Evolutionary conservation across 2,113 vertebrate species (phyloP).

Genomic region (Peromyscus leucopus): DNA sequence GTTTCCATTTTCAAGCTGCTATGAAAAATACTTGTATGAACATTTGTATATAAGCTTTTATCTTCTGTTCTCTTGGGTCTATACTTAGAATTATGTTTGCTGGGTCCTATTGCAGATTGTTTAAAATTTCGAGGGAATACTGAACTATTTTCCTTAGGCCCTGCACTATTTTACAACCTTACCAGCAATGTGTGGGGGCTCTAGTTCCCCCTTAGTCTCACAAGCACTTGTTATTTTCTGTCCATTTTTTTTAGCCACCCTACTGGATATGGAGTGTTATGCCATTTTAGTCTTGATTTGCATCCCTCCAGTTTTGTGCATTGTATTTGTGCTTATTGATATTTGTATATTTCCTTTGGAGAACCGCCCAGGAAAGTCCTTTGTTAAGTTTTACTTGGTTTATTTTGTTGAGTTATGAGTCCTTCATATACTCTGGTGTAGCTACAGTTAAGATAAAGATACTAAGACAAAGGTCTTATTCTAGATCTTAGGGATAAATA

Average conservation of each 20-base stretch:
- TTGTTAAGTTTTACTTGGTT: not conserved
- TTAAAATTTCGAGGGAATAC: not conserved
- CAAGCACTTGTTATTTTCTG: not conserved
- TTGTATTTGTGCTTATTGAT: not conserved
- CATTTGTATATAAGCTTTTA: not conserved
- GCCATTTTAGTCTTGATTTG: not conserved
- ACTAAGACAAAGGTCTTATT: not conserved
- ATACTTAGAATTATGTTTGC: not conserved
- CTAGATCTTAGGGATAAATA: not conserved
- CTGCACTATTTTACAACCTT: not conserved
- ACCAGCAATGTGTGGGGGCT: not conserved
- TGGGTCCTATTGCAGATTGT: not conserved
- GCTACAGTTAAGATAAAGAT: not conserved
- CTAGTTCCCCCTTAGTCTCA: not conserved
- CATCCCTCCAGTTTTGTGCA: not conserved
- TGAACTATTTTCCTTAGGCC: not conserved
- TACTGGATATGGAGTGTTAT: not conserved
- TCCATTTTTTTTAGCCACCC: not conserved
- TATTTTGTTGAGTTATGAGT: not conserved
- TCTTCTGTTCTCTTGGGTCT: not conserved
- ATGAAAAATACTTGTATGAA: not conserved
- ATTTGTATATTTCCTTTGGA: not conserved
- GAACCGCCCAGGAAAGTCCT: not conserved
- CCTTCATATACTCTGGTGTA: not conserved
- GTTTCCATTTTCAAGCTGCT: not conserved